A percentile compares a stretch with the other conserved stretches of the same genome.
Conservation (phyloP, 1,140 invertebrate genomes). For the Pachyrhynchus sulphureomaculatus region DNA sequence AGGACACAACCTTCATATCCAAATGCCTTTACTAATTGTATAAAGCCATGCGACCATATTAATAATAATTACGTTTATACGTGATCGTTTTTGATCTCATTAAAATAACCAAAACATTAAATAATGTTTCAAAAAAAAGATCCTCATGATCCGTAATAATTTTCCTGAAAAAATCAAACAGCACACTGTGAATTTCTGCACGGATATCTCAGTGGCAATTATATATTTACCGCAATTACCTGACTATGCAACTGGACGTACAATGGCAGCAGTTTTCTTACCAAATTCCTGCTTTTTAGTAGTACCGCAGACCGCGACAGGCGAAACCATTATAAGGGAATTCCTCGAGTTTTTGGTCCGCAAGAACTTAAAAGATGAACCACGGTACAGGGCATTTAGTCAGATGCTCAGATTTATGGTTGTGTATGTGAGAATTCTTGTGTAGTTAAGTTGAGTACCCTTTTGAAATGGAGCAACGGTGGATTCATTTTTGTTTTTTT, state of each 20-base stretch:
- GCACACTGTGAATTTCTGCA: conserved; percentile 12
- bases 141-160: too few species aligned
- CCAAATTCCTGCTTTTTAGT: conserved; percentile 35
- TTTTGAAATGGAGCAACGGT: too few species aligned
- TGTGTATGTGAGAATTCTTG: not conserved
- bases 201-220: conserved; percentile 34
- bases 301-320: conserved; percentile 33
- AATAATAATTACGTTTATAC: too few species aligned
- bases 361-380: conserved; percentile 33
- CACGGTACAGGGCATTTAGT: conserved; percentile 10
- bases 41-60: too few species aligned
- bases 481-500: too few species aligned
- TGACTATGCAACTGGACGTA: conserved; percentile 33
- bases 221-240: conserved; percentile 43
- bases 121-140: too few species aligned
- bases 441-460: not conserved
- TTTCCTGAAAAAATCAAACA: not conserved
- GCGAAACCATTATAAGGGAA: conserved; percentile 37
- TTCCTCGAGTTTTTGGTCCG: conserved; percentile 37
- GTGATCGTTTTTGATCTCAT: too few species aligned
- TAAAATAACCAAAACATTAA: too few species aligned
- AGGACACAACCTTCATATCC: too few species aligned
- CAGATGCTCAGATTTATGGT: conserved; percentile 12
- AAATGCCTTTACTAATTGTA: too few species aligned
- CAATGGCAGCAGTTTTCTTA: conserved; percentile 37